A percentile compares a stretch with the other conserved stretches of the same genome.
Conservation (phyloP, 2,797 vertebrate species). For the Lagodon rhomboides region DNA sequence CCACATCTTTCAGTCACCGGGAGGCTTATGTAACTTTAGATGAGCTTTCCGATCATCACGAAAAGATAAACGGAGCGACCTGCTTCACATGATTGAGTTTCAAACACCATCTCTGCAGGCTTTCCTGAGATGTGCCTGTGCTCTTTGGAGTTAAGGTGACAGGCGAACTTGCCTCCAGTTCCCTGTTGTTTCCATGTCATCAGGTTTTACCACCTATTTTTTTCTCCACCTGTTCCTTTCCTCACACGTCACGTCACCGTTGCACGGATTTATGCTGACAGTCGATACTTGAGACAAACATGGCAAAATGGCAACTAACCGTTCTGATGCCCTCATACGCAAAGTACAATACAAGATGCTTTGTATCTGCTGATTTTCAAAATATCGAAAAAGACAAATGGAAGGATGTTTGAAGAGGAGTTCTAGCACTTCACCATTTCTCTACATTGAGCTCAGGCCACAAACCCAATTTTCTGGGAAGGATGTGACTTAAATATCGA, state of each 20-base stretch:
- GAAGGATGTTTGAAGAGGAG: neutral
- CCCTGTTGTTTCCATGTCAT: neutral
- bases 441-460: constrained; percentile 14
- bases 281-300: constrained; percentile 30
- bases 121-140: constrained; percentile 34
- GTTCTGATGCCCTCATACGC: neutral
- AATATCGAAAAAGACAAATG: neutral
- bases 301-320: constrained; percentile 31
- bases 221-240: neutral
- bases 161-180: constrained; percentile 39
- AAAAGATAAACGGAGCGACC: neutral
- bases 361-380: no score
- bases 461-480: constrained; percentile 27
- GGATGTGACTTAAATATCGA: constrained; percentile 8
- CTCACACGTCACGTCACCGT: neutral
- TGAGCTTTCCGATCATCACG: no score
- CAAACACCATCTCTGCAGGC: neutral
- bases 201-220: neutral
- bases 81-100: neutral
- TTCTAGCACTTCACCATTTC: neutral
- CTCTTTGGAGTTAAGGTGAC: constrained; percentile 31
- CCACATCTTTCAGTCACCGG: neutral
- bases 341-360: no score
- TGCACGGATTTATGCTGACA: constrained; percentile 33
- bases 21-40: neutral